Evolutionary conservation across 1,140 invertebrate species (phyloP), one percentile per base, ranked within the genome.

Genomic region (Anagrus nilaparvatae): DNA sequence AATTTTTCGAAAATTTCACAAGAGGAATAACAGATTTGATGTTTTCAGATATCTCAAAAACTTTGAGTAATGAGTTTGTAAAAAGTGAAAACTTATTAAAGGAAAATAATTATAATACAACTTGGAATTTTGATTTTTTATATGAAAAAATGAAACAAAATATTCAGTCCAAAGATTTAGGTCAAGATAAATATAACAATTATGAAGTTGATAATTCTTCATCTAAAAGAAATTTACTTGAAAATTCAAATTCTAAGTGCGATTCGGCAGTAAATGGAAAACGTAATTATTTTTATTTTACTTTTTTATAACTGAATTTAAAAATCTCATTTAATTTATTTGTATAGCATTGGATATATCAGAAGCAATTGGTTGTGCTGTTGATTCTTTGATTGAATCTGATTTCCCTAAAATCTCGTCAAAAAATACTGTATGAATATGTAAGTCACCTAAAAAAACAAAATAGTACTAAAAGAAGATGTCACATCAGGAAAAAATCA

Each of bases 1-100:
- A 55, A 7, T 45, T 61, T 27, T 50, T 54, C 18, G 51, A 54
- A 46, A 43, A 46, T 28, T 40, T 54, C 12, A 49, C 51, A 5
- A 20, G n/a, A 13, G 53, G 46, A 18, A 47, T 18, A 40, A 32
- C 12, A 1, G 39, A 25, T 12, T 36, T 37, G 13, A 32, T 25
- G 8, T 36, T 18, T 5, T 30, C 39, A 31, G 4, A 6, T 33
- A 13, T 41, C 37, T 46, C 42, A 46, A 35, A 37, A 10, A 29
- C n/a, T n/a, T n/a, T n/a, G n/a, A n/a, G 27, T 37, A 46, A 41
- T 37, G 39, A 41, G 31, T 41, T 34, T 30, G 6, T 46, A 20
- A 31, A 8, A 10, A 14, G 39, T 46, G 34, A 40, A 25, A 36
- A 35, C 36, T 27, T 29, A 4, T n/a, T n/a, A n/a, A 40, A 40